A percentile compares a stretch with the other conserved stretches of the same genome.
Evolutionary conservation across 2,888 invertebrate genomes (phyloP).

Genomic region (Rhyacophila evoluta): DNA sequence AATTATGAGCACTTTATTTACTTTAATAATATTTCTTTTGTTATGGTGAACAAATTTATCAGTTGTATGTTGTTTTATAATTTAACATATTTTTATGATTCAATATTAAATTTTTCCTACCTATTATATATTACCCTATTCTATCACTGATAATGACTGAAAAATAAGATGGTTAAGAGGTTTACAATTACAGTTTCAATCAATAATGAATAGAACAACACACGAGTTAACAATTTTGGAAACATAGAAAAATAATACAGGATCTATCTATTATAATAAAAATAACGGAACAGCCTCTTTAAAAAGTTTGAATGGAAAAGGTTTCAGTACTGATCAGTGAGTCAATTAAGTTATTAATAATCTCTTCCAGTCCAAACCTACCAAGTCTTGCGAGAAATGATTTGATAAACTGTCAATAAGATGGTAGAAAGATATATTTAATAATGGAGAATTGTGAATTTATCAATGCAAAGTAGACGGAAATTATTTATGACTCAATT

Average conservation of each 20-base stretch:
- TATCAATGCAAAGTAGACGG: too few species aligned
- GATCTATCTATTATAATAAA: too few species aligned
- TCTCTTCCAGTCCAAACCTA: too few species aligned
- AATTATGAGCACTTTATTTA: conserved; percentile 54
- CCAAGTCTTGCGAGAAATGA: too few species aligned
- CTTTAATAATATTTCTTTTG: conserved; percentile 50
- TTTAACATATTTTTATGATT: conserved; percentile 50
- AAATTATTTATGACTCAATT: too few species aligned
- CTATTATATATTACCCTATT: conserved; percentile 45
- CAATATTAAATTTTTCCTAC: conserved; percentile 54
- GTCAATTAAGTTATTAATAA: too few species aligned
- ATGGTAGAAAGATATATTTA: too few species aligned
- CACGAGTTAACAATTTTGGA: not conserved
- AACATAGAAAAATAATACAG: conserved; percentile 8
- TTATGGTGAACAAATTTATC: conserved; percentile 54
- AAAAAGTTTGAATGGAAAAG: too few species aligned
- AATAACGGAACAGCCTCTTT: too few species aligned
- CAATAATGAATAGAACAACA: conserved; percentile 1
- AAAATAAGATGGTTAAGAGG: not conserved
- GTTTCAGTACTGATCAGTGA: too few species aligned
- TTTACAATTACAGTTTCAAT: not conserved
- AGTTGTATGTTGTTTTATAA: conserved; percentile 49
- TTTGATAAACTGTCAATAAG: too few species aligned
- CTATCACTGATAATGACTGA: not conserved
- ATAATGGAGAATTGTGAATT: too few species aligned